Evolutionary conservation across 2,113 vertebrate species (phyloP).

Genomic region (Tylochromis polylepis): DNA sequence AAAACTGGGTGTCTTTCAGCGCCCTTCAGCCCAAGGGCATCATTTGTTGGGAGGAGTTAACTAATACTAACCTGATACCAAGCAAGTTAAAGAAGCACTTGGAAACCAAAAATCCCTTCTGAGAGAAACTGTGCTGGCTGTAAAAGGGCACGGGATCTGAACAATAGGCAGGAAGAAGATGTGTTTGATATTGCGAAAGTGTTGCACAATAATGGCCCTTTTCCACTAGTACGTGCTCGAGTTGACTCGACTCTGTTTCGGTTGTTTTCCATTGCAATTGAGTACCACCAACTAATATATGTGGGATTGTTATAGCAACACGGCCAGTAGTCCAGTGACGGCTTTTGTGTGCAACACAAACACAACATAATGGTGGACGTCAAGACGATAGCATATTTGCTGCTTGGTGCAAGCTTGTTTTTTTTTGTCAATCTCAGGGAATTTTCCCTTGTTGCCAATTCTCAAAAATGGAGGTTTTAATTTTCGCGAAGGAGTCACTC

Average conservation of each 20-base stretch:
- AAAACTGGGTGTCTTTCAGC: neutral
- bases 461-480: fast-evolving
- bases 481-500: neutral
- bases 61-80: neutral
- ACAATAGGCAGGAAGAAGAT: neutral
- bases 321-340: neutral
- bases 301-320: neutral
- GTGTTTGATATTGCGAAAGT: neutral
- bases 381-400: neutral
- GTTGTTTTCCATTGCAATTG: neutral
- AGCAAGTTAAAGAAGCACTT: neutral
- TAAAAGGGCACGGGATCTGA: neutral
- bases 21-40: neutral
- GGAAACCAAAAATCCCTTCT: neutral
- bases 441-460: neutral
- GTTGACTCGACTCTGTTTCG: neutral
- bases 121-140: neutral
- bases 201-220: neutral
- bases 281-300: neutral
- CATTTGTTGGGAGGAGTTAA: neutral
- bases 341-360: neutral
- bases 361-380: neutral
- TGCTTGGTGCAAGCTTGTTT: neutral
- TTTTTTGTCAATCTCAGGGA: neutral
- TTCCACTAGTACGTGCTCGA: neutral